These are phyloP conservation scores for Battus philenor DNA, from an alignment of 1,140 invertebrate species.

Conservation along the genomic window DNA sequence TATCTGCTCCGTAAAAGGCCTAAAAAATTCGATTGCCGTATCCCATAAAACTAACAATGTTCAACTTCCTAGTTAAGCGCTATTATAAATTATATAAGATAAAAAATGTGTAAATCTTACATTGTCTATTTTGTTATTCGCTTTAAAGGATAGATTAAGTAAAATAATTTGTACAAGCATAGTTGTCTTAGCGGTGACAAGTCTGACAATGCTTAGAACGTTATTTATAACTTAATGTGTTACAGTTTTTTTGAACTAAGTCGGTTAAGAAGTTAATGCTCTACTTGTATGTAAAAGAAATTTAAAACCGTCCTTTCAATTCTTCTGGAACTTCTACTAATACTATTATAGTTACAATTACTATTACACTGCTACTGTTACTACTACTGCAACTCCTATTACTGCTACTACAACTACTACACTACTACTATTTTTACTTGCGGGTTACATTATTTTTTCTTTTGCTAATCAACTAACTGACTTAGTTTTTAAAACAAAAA, in stretches of 20 bases:
- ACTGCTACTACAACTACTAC: too few species aligned
- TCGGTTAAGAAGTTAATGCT: background rate
- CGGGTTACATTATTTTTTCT: too few species aligned
- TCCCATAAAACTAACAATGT: conserved; percentile 1
- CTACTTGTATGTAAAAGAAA: background rate
- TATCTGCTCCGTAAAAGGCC: background rate
- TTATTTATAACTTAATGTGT: too few species aligned
- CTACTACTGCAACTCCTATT: too few species aligned
- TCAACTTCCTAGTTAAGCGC: background rate
- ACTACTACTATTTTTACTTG: too few species aligned
- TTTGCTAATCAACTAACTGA: too few species aligned
- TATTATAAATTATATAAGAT: conserved; percentile 17
- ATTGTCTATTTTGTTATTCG: conserved; percentile 33
- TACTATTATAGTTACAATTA: background rate
- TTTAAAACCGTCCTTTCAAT: conserved; percentile 12
- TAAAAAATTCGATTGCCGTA: background rate
- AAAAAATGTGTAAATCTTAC: conserved; percentile 25
- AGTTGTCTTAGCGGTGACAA: conserved; percentile 11
- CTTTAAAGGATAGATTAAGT: conserved; percentile 30
- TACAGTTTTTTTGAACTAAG: background rate
- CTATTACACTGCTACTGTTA: too few species aligned
- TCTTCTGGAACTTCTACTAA: conserved; percentile 5
- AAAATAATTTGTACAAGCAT: conserved; percentile 2
- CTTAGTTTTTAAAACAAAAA: too few species aligned
- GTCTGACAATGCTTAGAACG: background rate